Evolutionary conservation across 1,140 invertebrate species (phyloP), one percentile per base, ranked within the genome.

Genomic region (Plutomurus gul): DNA sequence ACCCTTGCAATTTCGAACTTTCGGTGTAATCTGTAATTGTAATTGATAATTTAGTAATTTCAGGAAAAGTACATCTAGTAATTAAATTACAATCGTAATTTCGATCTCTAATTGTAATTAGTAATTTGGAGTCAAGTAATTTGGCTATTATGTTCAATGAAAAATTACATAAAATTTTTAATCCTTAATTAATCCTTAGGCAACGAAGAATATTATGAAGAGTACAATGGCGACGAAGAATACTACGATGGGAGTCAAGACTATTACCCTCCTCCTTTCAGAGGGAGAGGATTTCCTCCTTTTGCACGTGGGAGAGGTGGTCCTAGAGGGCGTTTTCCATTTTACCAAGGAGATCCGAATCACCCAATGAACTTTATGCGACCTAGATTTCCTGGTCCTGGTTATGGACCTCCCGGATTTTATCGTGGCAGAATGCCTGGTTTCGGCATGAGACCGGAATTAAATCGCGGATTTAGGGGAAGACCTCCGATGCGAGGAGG

Each of bases 261-360:
- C 22, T 40, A 40, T 16, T 22, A 36, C 18, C 36, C 4, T 4
- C 71, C 73, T 49, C 25, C 47, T 8, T 36, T 65, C 4, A 37
- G 76, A 39, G 76, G 76, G 4, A 65, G 76, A 36, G 76, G 76
- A 36, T 65, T 33, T 36, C 76, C n/a, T n/a, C n/a, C 51, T 3
- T 36, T 60, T 25, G 13, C n/a, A 18, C 36, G 30, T n/a, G 40
- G 76, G 16, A 40, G 76, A 65, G 30, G 43, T 6, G 76, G 76
- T 22, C 20, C 22, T 46, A n/a, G 39, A 0, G 47, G 70, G 33
- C 46, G 65, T 37, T 36, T 43, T 43, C 75, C 51, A 1, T 40
- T 40, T 30, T 39, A 11, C 10, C 56, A 77, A 40, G 20, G 37
- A 10, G 37, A 56, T 39, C 71, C 37, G 25, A 22, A 73, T 30